Conservation (phyloP, 2,888 invertebrate species). For the Saturnia pavonia region DNA sequence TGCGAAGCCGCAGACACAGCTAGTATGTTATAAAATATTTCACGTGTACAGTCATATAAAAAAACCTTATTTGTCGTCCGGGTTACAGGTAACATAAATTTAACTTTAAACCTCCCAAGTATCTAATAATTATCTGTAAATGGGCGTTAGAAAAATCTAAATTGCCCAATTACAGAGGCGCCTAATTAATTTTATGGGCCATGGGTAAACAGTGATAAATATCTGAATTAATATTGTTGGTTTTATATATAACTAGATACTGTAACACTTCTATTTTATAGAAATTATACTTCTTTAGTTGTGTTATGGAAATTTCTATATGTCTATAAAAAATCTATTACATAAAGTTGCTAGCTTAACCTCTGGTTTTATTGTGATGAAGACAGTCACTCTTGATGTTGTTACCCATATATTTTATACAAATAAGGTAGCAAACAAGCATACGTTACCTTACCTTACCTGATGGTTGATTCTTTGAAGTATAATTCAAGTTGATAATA, state of each 20-base stretch:
- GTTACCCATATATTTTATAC: too few species aligned
- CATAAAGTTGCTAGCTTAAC: too few species aligned
- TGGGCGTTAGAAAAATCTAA: slow-evolving; percentile 1
- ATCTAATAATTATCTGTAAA: background rate
- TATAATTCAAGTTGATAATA: too few species aligned
- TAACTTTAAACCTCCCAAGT: background rate
- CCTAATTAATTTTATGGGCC: slow-evolving; percentile 4
- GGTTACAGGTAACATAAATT: slow-evolving; percentile 1
- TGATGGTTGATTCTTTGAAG: too few species aligned
- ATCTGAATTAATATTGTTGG: background rate
- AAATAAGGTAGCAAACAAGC: background rate
- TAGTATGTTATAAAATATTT: background rate
- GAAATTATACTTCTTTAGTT: too few species aligned
- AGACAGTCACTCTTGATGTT: too few species aligned
- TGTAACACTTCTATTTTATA: too few species aligned
- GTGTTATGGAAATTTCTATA: too few species aligned
- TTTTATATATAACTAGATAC: background rate
- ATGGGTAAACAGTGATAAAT: background rate
- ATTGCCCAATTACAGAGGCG: slow-evolving; percentile 1
- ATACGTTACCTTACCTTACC: too few species aligned
- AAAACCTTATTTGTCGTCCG: background rate
- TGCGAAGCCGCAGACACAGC: too few species aligned
- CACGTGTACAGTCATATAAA: background rate
- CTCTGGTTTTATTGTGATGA: too few species aligned
- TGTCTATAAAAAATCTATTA: too few species aligned